Evolutionary conservation across 2,113 vertebrate species (phyloP), one percentile per base, ranked within the genome.

Genomic region (Guaruba guarouba): DNA sequence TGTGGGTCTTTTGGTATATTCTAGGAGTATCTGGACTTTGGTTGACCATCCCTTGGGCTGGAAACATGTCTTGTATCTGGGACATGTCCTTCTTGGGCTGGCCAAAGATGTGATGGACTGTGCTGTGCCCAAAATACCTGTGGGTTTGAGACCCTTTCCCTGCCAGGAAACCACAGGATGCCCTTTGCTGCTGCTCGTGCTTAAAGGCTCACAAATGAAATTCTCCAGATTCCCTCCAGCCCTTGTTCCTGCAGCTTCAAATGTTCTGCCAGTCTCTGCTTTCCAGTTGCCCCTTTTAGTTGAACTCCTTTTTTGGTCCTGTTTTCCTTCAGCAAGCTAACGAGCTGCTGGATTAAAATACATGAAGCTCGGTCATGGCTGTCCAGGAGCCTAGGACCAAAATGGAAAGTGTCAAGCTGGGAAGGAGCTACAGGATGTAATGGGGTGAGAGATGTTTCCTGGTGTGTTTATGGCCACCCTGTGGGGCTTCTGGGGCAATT

Each of bases 241-340:
- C 49, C 86, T 94, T 69, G 57, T 79, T 92, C 68, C 74, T 93
- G 74, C 84, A 68, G 94, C 88, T 89, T 89, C 95, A 92, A 97
- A 91, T 80, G 83, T 86, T 82, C 96, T 96, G 94, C 92, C 93
- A 92, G 86, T 87, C 92, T 94, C 74, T 55, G 67, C 91, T 96
- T 95, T 93, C 88, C 95, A 94, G 93, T 97, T 95, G 96, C 92
- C 96, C 96, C 91, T 95, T 97, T 92, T 89, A 96, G 95, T 92
- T 51, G 82, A 96, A 89, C 92, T 97, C 96, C 96, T 97, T 96
- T 96, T 97, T 97, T 97, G 96, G 96, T 97, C 71, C 94, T 97
- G 96, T 96, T 97, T 92, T 96, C 86, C 92, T 79, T 76, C 93
- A 92, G 92, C 2, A 0, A 96, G 83, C 44, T 86, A 94, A 92